These are phyloP conservation scores for Gopherus flavomarginatus DNA, from an alignment of 2,113 vertebrate species.

Conservation along the genomic window DNA sequence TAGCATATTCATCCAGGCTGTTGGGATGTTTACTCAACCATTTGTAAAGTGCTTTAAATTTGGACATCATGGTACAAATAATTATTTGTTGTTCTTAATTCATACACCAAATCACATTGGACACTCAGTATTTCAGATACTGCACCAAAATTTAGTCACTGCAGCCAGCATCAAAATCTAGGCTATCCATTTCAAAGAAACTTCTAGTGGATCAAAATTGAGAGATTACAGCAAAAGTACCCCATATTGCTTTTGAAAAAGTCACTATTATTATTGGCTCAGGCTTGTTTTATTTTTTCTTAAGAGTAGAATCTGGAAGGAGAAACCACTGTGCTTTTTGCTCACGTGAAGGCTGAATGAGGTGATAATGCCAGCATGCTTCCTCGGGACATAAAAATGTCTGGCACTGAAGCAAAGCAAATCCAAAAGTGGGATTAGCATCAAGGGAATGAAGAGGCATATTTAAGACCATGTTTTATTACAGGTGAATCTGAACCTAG, in stretches of 20 bases:
- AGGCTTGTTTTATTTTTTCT: conserved; percentile 12
- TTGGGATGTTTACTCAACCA: not conserved
- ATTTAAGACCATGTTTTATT: conserved; percentile 41
- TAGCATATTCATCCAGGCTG: fast-evolving
- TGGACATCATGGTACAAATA: not conserved
- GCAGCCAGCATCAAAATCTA: not conserved
- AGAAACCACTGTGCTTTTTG: not conserved
- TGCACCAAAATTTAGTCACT: not conserved
- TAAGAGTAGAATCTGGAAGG: conserved; percentile 38
- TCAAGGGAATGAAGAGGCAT: not conserved
- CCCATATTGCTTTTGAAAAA: not conserved
- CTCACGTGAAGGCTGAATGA: not conserved
- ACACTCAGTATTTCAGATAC: not conserved
- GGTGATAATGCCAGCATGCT: not conserved
- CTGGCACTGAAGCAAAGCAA: not conserved
- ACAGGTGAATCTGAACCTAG: conserved; percentile 22
- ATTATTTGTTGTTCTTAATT: not conserved
- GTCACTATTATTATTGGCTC: not conserved
- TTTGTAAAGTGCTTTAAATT: not conserved
- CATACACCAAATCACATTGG: not conserved
- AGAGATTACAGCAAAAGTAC: not conserved
- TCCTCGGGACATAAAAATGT: not conserved
- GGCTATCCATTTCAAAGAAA: not conserved
- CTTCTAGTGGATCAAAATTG: not conserved
- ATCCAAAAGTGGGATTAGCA: conserved; percentile 27